A percentile compares a stretch with the other conserved stretches of the same genome.
phyloP scores from a whole-genome alignment of 2,113 vertebrate species.

The Poeciliopsis retropinna region DNA sequence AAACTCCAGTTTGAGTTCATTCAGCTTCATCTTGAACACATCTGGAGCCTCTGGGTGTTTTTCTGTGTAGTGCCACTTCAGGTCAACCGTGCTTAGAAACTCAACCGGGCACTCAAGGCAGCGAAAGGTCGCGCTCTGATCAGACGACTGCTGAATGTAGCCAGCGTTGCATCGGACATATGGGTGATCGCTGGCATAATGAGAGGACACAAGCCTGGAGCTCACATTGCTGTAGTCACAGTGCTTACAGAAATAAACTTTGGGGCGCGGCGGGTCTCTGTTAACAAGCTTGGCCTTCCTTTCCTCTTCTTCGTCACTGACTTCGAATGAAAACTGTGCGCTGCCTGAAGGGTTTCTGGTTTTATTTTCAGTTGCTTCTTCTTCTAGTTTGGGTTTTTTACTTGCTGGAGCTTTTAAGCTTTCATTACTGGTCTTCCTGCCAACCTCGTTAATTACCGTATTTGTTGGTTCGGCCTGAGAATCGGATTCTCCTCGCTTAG shows the following conservation, averaged over 20 bases:
- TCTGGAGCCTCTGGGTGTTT: conserved; percentile 88
- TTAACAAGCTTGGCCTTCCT: conserved; percentile 63
- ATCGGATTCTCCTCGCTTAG: conserved; percentile 68
- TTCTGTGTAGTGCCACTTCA: conserved; percentile 86
- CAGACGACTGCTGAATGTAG: conserved; percentile 86
- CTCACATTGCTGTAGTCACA: conserved; percentile 88
- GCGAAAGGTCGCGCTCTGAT: conserved; percentile 88
- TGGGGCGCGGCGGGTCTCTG: conserved; percentile 55
- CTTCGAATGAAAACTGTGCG: conserved; percentile 84
- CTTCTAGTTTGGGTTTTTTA: conserved; percentile 84
- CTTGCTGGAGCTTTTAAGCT: conserved; percentile 75
- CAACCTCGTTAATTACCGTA: conserved; percentile 70
- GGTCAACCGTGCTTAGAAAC: conserved; percentile 83
- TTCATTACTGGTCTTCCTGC: conserved; percentile 79
- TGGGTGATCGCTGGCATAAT: conserved; percentile 89
- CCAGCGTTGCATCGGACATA: conserved; percentile 85
- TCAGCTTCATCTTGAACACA: conserved; percentile 79
- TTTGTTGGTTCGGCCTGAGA: conserved; percentile 80
- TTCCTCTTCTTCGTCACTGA: conserved; percentile 86
- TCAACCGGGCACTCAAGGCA: conserved; percentile 93
- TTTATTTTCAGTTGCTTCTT: conserved; percentile 75
- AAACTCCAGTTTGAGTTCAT: conserved; percentile 84
- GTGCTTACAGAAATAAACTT: conserved; percentile 88
- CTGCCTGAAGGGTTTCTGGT: conserved; percentile 79
- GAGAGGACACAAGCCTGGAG: conserved; percentile 81